These are phyloP conservation scores for Calosoma granatense DNA, from an alignment of 1,140 invertebrate species.

Conservation along the genomic window DNA sequence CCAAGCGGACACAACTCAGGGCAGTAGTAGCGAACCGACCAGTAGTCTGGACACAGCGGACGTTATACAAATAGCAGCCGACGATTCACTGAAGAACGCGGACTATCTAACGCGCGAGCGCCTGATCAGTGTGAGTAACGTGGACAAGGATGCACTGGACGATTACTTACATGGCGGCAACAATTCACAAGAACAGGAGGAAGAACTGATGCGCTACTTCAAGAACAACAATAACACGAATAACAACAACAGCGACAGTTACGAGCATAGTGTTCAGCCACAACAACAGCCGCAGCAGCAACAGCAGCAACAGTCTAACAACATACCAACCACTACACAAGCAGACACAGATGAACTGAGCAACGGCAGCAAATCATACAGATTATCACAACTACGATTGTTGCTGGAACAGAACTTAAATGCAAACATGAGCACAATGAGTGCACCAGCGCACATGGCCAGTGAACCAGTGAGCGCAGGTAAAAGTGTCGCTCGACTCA, in stretches of 20 bases:
- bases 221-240: conserved; percentile 42
- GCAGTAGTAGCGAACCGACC: conserved; percentile 8
- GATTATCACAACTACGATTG: conserved; percentile 60
- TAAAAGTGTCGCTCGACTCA: conserved; percentile 29
- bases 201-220: conserved; percentile 69
- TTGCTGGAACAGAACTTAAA: conserved; percentile 59
- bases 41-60: conserved; percentile 6
- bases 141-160: conserved; percentile 66
- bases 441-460: conserved; percentile 18
- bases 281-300: not conserved
- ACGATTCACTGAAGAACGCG: conserved; percentile 13
- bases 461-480: conserved; percentile 16
- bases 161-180: conserved; percentile 61
- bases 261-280: conserved; percentile 1
- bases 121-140: conserved; percentile 56
- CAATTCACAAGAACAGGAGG: conserved; percentile 70
- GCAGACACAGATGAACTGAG: conserved; percentile 22
- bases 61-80: conserved; percentile 7
- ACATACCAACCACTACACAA: too few species aligned
- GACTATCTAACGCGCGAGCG: conserved; percentile 38
- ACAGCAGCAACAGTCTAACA: conserved; percentile 15
- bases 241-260: conserved; percentile 20
- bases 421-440: conserved; percentile 20
- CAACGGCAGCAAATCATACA: conserved; percentile 44
- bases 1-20: not conserved